Percentiles rank a stretch among this genome's conserved stretches.
Evolutionary conservation across 1,140 invertebrate genomes (phyloP).

Genomic region (Drosophila watanabei): DNA sequence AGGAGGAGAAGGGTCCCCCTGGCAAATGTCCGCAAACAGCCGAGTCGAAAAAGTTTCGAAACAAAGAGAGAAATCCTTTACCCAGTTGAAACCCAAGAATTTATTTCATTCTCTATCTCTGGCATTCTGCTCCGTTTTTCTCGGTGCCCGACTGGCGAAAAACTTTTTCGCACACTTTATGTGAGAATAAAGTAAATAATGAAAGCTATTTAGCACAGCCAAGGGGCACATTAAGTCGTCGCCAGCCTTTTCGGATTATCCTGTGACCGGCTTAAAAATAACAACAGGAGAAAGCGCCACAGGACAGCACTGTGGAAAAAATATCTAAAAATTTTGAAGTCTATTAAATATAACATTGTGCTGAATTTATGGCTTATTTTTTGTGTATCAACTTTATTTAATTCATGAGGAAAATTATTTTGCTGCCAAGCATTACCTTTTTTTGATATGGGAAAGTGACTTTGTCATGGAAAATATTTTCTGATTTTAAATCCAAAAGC

Average conservation of each 20-base stretch:
- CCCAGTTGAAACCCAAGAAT: conserved; percentile 23
- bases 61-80: conserved; percentile 26
- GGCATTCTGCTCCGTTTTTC: conserved; percentile 1
- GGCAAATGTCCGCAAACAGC: conserved; percentile 29
- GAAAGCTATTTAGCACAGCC: conserved; percentile 79
- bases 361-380: neutral
- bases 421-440: neutral
- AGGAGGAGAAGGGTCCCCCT: conserved; percentile 7
- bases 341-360: neutral
- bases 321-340: too few relatives aligned
- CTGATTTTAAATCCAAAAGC: neutral
- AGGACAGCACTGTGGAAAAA: conserved; percentile 18
- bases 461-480: neutral
- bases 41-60: conserved; percentile 28
- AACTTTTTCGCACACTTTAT: conserved; percentile 60
- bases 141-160: conserved; percentile 24
- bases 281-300: conserved; percentile 21
- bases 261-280: conserved; percentile 54
- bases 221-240: conserved; percentile 73
- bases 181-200: conserved; percentile 76
- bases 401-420: neutral
- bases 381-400: neutral
- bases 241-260: conserved; percentile 55
- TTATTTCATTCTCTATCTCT: conserved; percentile 39
- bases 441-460: too few relatives aligned